Conservation (phyloP, 2,888 invertebrate genomes). For the Drosophila lacicola region DNA sequence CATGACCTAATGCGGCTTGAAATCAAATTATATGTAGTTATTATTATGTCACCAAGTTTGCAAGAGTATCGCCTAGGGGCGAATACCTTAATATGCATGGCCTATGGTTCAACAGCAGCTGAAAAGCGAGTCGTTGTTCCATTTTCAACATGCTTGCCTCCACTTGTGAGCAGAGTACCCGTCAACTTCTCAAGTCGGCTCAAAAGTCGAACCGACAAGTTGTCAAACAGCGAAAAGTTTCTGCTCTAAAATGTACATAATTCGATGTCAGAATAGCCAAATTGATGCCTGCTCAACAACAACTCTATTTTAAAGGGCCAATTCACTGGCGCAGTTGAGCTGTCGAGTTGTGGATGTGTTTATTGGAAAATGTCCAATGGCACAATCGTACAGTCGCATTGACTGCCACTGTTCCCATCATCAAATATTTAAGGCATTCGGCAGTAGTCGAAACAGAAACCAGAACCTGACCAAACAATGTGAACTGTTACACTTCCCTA, state of each 20-base stretch:
- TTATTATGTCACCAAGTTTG: constrained; percentile 2
- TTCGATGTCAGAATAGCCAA: constrained; percentile 63
- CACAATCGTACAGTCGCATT: constrained; percentile 12
- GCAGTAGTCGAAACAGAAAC: constrained; percentile 6
- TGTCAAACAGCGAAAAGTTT: constrained; percentile 54
- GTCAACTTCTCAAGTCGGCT: constrained; percentile 26
- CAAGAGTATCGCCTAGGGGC: not conserved
- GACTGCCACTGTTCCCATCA: constrained; percentile 69
- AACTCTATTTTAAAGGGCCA: constrained; percentile 32
- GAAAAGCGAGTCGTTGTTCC: constrained; percentile 11
- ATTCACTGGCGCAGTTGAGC: constrained; percentile 6
- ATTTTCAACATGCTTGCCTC: constrained; percentile 10
- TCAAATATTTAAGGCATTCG: constrained; percentile 67
- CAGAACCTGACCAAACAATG: constrained; percentile 16
- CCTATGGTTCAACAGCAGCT: constrained; percentile 1
- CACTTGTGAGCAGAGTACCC: constrained; percentile 7
- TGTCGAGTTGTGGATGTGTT: constrained; percentile 12
- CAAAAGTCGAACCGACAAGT: constrained; percentile 45
- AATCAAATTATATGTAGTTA: not conserved
- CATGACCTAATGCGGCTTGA: not conserved
- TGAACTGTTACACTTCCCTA: constrained; percentile 1
- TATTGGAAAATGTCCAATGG: constrained; percentile 8
- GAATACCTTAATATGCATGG: constrained; percentile 18
- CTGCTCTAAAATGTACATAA: constrained; percentile 67
- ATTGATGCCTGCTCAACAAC: constrained; percentile 44